Evolutionary conservation across 2,888 invertebrate genomes (phyloP).

Genomic region (Megalurothrips usitatus): DNA sequence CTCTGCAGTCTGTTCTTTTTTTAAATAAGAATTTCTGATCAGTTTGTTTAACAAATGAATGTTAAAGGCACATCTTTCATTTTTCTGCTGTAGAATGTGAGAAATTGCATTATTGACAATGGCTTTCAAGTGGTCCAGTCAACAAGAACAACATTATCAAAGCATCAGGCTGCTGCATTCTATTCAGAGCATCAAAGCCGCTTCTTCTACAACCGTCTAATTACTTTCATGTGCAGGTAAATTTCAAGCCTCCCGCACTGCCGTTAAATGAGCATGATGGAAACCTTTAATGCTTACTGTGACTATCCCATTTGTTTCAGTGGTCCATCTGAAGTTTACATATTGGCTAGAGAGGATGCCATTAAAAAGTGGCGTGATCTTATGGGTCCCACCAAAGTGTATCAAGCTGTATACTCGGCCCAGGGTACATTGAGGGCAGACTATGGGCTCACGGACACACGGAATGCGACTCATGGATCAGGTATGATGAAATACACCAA

Average conservation of each 20-base stretch:
- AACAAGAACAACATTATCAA: constrained; percentile 58
- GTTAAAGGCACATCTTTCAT: constrained; percentile 28
- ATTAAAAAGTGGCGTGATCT: constrained; percentile 74
- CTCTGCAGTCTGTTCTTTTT: constrained; percentile 27
- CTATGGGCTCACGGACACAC: constrained; percentile 88
- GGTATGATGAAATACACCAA: constrained; percentile 51
- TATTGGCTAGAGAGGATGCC: constrained; percentile 71
- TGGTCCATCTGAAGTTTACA: constrained; percentile 75
- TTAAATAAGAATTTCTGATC: background rate
- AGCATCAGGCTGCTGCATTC: constrained; percentile 64
- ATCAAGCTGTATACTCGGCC: constrained; percentile 68
- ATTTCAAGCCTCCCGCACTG: constrained; percentile 28
- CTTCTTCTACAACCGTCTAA: constrained; percentile 77
- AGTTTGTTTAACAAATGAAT: constrained; percentile 29
- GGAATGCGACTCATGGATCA: constrained; percentile 93
- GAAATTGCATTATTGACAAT: constrained; percentile 58
- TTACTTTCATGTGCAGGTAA: constrained; percentile 77
- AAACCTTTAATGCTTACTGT: constrained; percentile 30
- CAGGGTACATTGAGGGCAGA: constrained; percentile 75
- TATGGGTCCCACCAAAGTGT: constrained; percentile 89
- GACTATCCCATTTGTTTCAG: constrained; percentile 52
- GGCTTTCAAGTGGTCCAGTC: constrained; percentile 70
- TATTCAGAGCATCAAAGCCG: constrained; percentile 77
- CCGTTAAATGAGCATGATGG: background rate
- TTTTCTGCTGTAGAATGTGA: constrained; percentile 54